Conservation (phyloP, 2,888 invertebrate species). For the Sussaba pulchella region DNA sequence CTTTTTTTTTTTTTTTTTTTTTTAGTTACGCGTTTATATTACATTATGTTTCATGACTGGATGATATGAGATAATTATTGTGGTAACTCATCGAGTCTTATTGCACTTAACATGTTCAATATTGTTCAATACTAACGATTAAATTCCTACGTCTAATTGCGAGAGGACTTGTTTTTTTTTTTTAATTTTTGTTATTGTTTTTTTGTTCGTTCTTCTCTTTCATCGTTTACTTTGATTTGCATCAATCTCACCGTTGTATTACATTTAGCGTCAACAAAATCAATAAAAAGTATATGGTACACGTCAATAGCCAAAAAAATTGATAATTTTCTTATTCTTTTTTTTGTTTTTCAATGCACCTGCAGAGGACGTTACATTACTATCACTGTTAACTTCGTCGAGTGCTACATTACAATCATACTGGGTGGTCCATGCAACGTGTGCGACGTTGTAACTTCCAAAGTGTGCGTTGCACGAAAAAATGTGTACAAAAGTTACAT, state of each 20-base stretch:
- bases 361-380: constrained; percentile 57
- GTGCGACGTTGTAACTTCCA: too few species aligned
- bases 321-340: constrained; percentile 30
- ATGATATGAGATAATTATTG: constrained; percentile 78
- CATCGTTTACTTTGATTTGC: constrained; percentile 30
- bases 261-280: constrained; percentile 30
- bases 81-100: constrained; percentile 81
- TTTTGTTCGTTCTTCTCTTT: constrained; percentile 44
- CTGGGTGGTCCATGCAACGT: too few species aligned
- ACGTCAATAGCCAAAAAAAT: constrained; percentile 53
- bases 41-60: constrained; percentile 77
- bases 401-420: constrained; percentile 31
- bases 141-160: constrained; percentile 67
- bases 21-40: constrained; percentile 68
- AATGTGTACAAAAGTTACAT: too few species aligned
- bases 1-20: background rate
- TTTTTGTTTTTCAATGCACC: constrained; percentile 39
- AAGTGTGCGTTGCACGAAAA: too few species aligned
- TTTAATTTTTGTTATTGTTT: constrained; percentile 67
- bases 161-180: constrained; percentile 68
- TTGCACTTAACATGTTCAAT: constrained; percentile 79
- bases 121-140: constrained; percentile 68
- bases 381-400: constrained; percentile 59
- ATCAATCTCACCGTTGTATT: constrained; percentile 22
- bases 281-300: constrained; percentile 42